A percentile compares a stretch with the other conserved stretches of the same genome.
Conservation (phyloP, 2,797 vertebrate species). For the Malurus splendens region DNA sequence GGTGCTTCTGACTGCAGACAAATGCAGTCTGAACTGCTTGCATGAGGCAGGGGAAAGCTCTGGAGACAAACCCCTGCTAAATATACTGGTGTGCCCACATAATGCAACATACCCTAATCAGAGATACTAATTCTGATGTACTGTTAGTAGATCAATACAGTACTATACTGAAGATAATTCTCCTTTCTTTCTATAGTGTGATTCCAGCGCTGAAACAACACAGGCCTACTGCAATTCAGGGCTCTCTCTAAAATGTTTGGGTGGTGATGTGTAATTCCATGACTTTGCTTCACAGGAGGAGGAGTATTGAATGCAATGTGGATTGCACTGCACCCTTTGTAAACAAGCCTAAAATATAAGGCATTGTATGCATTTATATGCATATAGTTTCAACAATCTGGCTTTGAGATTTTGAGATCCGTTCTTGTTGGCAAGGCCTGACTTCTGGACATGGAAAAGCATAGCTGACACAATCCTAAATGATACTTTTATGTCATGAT, state of each 20-base stretch:
- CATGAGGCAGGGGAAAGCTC: background rate
- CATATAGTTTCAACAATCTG: background rate
- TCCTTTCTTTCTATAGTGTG: background rate
- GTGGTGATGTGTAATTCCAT: background rate
- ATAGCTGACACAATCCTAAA: background rate
- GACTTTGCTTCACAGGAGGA: background rate
- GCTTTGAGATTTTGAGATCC: background rate
- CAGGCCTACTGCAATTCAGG: too few species aligned
- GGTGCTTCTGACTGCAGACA: background rate
- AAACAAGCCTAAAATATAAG: background rate
- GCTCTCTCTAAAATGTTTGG: background rate
- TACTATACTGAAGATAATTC: background rate
- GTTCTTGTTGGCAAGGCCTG: background rate
- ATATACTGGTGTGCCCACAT: background rate
- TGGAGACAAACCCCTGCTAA: background rate
- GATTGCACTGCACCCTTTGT: background rate
- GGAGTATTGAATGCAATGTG: accelerated
- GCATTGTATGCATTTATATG: background rate
- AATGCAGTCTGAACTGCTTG: background rate
- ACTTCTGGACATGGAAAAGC: background rate
- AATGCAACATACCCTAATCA: background rate
- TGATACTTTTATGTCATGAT: background rate
- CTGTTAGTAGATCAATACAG: background rate
- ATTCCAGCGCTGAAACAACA: background rate
- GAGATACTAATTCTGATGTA: background rate